A percentile compares a stretch with the other conserved stretches of the same genome.
These are phyloP conservation scores for Seriola quinqueradiata DNA, from an alignment of 2,113 vertebrate species.

Conservation along the genomic window DNA sequence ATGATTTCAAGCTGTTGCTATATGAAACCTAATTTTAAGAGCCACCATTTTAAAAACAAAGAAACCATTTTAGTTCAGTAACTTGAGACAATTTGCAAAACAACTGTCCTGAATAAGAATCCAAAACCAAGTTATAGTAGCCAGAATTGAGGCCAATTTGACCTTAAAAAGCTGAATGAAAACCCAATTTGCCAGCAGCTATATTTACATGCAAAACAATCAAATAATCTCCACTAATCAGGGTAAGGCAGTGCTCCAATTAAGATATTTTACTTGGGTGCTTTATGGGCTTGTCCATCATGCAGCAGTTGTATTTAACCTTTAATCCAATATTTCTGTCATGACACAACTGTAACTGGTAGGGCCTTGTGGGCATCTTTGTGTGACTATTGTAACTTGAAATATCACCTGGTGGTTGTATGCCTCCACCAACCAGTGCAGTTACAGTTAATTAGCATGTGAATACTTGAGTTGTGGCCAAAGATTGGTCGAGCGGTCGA, in stretches of 20 bases:
- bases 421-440: no score
- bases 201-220: background rate
- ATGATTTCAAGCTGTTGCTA: background rate
- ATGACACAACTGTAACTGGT: no score
- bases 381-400: no score
- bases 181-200: conserved; percentile 3
- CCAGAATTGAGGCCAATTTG: background rate
- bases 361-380: no score
- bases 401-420: no score
- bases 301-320: background rate
- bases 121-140: background rate
- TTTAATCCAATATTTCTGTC: background rate
- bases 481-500: no score
- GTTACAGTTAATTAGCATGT: no score
- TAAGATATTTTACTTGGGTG: background rate
- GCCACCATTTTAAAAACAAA: background rate
- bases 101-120: background rate
- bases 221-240: background rate
- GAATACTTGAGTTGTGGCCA: no score
- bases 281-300: background rate
- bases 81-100: background rate
- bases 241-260: background rate
- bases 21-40: background rate
- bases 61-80: background rate
- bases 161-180: background rate